Evolutionary conservation across 2,113 vertebrate species (phyloP).

Genomic region (Otocyon megalotis): DNA sequence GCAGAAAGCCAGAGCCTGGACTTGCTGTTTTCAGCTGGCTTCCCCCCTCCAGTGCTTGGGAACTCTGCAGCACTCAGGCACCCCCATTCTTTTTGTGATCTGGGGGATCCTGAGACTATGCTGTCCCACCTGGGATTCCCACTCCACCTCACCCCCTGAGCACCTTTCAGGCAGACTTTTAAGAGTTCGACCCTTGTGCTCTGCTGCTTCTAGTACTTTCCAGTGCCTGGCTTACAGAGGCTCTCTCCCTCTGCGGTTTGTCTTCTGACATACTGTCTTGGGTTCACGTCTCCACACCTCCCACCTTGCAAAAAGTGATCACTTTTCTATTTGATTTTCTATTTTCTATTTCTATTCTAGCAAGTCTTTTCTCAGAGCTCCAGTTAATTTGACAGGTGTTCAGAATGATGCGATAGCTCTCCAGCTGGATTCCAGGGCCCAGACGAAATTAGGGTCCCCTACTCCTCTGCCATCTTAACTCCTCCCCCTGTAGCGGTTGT

Average conservation of each 20-base stretch:
- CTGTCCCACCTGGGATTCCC: neutral
- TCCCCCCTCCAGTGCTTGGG: neutral
- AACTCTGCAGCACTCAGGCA: neutral
- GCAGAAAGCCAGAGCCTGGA: neutral
- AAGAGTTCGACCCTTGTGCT: neutral
- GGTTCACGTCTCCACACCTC: neutral
- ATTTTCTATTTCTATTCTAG: neutral
- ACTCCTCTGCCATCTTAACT: neutral
- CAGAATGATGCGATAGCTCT: neutral
- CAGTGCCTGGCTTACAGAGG: neutral
- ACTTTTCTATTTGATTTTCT: neutral
- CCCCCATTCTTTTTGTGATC: neutral
- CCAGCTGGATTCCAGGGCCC: neutral
- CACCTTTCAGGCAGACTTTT: neutral
- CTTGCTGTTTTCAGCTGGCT: neutral
- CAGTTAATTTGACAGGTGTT: neutral
- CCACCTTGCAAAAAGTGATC: neutral
- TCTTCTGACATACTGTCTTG: neutral
- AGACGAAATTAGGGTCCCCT: neutral
- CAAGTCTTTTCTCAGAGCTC: neutral
- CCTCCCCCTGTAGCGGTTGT: neutral
- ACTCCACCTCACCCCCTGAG: neutral
- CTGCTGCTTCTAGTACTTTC: neutral
- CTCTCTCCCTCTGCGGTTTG: neutral
- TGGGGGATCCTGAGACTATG: neutral